Evolutionary conservation across 2,797 vertebrate species (phyloP), one percentile per base, ranked within the genome.

Genomic region (Pogoniulus pusillus): DNA sequence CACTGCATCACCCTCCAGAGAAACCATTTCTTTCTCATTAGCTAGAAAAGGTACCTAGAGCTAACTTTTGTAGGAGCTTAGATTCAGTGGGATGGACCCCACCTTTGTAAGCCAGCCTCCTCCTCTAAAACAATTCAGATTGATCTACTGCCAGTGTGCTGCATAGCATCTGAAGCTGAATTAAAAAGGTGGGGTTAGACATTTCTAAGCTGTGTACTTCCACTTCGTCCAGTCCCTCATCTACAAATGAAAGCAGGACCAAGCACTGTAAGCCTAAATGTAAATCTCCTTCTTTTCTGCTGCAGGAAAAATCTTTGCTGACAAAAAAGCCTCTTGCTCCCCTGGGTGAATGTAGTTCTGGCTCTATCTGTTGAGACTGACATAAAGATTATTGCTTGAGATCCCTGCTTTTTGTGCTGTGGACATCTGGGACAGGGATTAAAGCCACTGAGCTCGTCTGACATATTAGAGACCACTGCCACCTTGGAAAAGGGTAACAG

Each of bases 351-450:
- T 9, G 39, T 54, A 91, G 87, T 68, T 79, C 62, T 75, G 63
- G 34, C 32, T 94, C 53, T 89, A 68, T 71, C 94, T 94, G 74
- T 77, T 84, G 87, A 95, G 89, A 86, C 89, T 88, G 89, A 94
- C 87, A 88, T 7, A 6, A 84, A 94, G 91, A 93, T 95, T 91
- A 91, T 85, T 93, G 81, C 81, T 86, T 73, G 74, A 89, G 92
- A 95, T 93, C 58, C 89, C 89, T 82, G 74, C 87, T 89, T 92
- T 94, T 87, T 76, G 89, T 91, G 85, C 74, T 49, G 60, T 15
- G 89, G 82, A 93, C 82, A 90, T 75, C 88, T 91, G 90, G 93
- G 91, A 88, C 53, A 49, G 43, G 70, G 91, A 95, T 94, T 92
- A 94, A 74, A 94, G 83, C 75, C 77, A 82, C 68, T 43, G 85